Conservation (phyloP, 2,888 invertebrate species). For the Erebia aethiops region DNA sequence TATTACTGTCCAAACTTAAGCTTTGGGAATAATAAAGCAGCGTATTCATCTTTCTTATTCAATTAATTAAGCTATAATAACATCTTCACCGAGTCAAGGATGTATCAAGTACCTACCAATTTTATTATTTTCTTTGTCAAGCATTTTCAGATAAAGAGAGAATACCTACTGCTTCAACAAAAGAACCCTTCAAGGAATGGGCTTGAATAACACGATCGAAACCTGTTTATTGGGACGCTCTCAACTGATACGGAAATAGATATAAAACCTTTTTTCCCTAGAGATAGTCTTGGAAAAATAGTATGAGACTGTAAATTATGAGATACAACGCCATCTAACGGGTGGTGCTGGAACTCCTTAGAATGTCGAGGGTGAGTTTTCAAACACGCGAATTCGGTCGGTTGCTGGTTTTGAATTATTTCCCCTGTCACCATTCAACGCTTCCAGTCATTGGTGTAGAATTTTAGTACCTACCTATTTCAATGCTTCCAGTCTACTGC, state of each 20-base stretch:
- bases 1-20: too few relatives aligned
- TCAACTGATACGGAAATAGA: conserved; percentile 21
- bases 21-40: too few relatives aligned
- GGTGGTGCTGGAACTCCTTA: conserved; percentile 45
- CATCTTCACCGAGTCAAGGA: not conserved
- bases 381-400: not conserved
- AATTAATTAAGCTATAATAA: not conserved
- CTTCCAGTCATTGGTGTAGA: too few relatives aligned
- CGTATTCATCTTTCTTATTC: not conserved
- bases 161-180: conserved; percentile 5
- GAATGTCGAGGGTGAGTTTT: not conserved
- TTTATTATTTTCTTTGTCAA: conserved; percentile 16
- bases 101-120: not conserved
- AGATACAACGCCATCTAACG: conserved; percentile 32
- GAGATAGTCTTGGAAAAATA: not conserved
- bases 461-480: too few relatives aligned
- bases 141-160: conserved; percentile 17
- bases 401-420: not conserved
- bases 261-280: conserved; percentile 21
- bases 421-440: not conserved
- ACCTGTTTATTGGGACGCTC: conserved; percentile 28
- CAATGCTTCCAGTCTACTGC: not conserved
- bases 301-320: not conserved
- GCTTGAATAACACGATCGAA: conserved; percentile 26
- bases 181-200: conserved; percentile 16